Evolutionary conservation across 2,113 vertebrate species (phyloP).

Genomic region (Dicentrarchus labrax): DNA sequence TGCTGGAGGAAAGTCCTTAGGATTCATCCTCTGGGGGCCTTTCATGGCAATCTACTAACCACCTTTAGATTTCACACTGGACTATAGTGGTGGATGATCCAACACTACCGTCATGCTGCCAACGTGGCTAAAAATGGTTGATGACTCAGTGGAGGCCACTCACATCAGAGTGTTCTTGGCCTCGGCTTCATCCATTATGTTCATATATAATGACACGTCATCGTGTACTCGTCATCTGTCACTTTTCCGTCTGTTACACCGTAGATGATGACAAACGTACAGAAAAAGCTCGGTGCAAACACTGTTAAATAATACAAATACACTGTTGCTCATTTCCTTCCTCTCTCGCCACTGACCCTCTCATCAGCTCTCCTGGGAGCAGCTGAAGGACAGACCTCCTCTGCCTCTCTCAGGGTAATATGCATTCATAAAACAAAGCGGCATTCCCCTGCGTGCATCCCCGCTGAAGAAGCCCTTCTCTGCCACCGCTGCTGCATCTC

Average conservation of each 20-base stretch:
- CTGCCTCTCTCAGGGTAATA: not conserved
- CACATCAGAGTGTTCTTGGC: no score
- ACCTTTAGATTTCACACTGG: no score
- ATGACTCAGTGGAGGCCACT: no score
- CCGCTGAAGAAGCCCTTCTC: not conserved
- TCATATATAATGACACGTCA: not conserved
- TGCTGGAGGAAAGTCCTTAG: no score
- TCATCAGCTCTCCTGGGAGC: not conserved
- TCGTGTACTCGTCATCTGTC: no score
- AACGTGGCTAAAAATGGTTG: no score
- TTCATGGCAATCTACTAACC: no score
- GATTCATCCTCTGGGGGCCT: no score
- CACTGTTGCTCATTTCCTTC: no score
- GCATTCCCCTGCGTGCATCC: not conserved
- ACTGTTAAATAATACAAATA: no score
- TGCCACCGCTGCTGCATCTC: conserved; percentile 5
- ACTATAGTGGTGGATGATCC: no score
- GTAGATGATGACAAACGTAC: not conserved
- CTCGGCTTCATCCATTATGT: not conserved
- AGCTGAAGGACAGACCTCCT: not conserved
- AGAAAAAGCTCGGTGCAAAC: not conserved
- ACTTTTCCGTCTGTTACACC: not conserved
- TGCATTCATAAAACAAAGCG: conserved; percentile 22
- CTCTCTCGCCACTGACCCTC: not conserved
- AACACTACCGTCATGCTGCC: no score